Base-by-base conservation (phyloP, 2,888 invertebrate species). In the Nomada ferruginata region DNA sequence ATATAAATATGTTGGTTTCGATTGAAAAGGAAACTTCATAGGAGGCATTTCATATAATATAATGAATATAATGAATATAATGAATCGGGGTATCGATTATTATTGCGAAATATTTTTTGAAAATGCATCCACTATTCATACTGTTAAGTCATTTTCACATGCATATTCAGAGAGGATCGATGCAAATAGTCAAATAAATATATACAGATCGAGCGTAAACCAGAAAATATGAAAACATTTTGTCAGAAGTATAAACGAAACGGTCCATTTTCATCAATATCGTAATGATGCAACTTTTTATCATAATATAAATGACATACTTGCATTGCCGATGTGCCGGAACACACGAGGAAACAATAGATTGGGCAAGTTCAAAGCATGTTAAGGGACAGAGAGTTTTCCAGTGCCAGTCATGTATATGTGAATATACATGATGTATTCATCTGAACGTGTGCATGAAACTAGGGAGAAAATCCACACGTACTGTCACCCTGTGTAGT, bases 401-500 rank as follows among this genome's bases (percentile, higher is more conserved):
- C 44, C 47, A 36, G 2, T n/a, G 20, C 59, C 26, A 26, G 2
- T 26, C 2, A 26, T 26, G 26, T 26, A 26, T 26, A 20, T 26
- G 64, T 57, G 64, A 26, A 18, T 26, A 13, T 47, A 13, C 18
- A n/a, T 26, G 57, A 50, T 50, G 44, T 73, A 65, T 47, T 53
- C 53, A 23, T 18, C 18, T 59, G 29, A 26, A 42, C 42, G 36
- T 42, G 42, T 23, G 4, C 26, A 20, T 11, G 2, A 61, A 36
- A 42, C 72, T 47, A 57, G 65, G 53, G 23, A 65, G 64, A 82
- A 85, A 61, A 76, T 76, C 55, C 70, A 52, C 78, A 68, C 70
- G 78, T 73, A 83, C 78, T 70, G 83, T 74, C 73, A 75, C 76
- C 77, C 78, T 23, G 42, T 53, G 53, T 44, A 59, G 47, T 71